These are phyloP conservation scores for Coregonus clupeaformis DNA, from an alignment of 2,113 vertebrate species.

Conservation along the genomic window DNA sequence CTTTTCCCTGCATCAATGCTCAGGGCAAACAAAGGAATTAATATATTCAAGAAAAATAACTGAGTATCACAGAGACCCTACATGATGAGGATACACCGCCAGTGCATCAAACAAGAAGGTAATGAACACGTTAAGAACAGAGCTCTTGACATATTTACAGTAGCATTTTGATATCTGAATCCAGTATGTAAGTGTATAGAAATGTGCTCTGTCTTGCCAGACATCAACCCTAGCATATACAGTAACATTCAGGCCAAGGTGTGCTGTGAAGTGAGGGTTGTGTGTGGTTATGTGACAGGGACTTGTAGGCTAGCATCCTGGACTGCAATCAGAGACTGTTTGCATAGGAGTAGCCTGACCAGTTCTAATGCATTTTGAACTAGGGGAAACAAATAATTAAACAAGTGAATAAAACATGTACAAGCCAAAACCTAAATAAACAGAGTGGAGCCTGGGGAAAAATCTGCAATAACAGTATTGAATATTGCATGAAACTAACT, in stretches of 20 bases:
- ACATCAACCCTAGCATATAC: neutral
- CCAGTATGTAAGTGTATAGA: neutral
- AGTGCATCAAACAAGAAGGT: too few species aligned
- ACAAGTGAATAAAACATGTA: neutral
- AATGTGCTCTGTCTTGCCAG: neutral
- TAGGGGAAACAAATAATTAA: neutral
- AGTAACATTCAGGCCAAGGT: neutral
- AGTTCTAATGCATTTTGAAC: slow-evolving; percentile 7
- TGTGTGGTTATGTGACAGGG: neutral
- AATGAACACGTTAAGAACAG: too few species aligned
- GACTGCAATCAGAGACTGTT: neutral
- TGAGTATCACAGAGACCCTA: too few species aligned
- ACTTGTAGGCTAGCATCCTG: neutral
- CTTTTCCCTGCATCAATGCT: too few species aligned
- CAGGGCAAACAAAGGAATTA: too few species aligned
- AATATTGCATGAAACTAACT: neutral
- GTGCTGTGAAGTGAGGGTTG: neutral
- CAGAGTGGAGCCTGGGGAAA: neutral
- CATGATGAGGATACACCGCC: too few species aligned
- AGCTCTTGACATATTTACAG: too few species aligned
- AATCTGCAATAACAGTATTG: neutral
- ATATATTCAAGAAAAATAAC: too few species aligned
- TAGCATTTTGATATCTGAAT: neutral
- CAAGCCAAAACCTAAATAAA: neutral
- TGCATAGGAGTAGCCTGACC: neutral